phyloP scores from a whole-genome alignment of 2,888 invertebrate genomes.

The Erpobdella octoculata region DNA sequence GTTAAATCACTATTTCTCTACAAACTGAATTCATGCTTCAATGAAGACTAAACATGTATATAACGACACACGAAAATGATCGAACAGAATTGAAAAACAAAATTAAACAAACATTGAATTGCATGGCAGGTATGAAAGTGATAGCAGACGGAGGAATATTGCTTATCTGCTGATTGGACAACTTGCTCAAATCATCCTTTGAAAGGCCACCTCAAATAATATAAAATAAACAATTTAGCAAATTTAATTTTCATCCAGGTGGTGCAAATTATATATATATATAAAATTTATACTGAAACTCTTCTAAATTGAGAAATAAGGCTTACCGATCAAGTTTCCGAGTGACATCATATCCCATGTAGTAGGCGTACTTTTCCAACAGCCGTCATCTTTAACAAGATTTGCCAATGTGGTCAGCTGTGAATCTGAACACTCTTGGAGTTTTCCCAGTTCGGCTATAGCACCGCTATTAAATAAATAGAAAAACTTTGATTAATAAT shows the following conservation, averaged over 20 bases:
- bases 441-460: constrained; percentile 5
- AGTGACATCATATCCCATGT: constrained; percentile 13
- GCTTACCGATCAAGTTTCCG: constrained; percentile 16
- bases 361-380: background rate
- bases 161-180: constrained; percentile 21
- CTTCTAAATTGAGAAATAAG: background rate
- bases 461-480: constrained; percentile 25
- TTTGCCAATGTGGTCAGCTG: constrained; percentile 13
- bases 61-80: no score
- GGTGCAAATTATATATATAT: background rate
- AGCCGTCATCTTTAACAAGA: background rate
- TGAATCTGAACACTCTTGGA: constrained; percentile 8
- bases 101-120: constrained; percentile 22
- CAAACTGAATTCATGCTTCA: no score
- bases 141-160: constrained; percentile 15
- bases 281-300: no score
- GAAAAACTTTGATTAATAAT: no score
- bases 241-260: background rate
- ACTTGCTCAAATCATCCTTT: constrained; percentile 12
- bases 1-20: no score
- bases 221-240: background rate
- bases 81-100: background rate
- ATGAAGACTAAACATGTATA: no score
- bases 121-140: constrained; percentile 12
- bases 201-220: constrained; percentile 20